Evolutionary conservation across 37 sponge, comb jelly and placozoan genomes (phyloP).

Genomic region (Mnemiopsis leidyi): DNA sequence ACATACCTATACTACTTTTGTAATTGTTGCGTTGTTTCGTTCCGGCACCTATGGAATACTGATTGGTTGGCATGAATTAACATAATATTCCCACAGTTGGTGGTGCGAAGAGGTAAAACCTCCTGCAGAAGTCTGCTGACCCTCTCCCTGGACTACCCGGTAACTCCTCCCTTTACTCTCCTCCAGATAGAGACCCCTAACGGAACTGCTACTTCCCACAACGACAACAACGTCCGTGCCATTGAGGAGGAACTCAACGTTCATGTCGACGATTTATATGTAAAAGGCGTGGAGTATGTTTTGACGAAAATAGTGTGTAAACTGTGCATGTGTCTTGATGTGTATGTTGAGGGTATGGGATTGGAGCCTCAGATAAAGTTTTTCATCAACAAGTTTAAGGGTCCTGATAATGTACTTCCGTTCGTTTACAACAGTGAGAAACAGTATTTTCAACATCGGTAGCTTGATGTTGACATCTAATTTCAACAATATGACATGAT

Average conservation of each 20-base stretch:
- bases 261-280: neutral
- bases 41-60: neutral
- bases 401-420: slow-evolving; percentile 38
- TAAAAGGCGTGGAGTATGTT: neutral
- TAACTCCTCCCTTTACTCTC: slow-evolving; percentile 43
- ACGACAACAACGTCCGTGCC: slow-evolving; percentile 34
- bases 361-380: slow-evolving; percentile 64
- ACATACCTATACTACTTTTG: too few relatives aligned
- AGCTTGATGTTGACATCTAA: too few relatives aligned
- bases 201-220: neutral
- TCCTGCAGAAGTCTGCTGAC: slow-evolving; percentile 5
- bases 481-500: too few relatives aligned
- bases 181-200: neutral
- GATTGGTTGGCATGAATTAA: neutral
- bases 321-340: slow-evolving; percentile 47
- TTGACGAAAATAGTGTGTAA: slow-evolving; percentile 18
- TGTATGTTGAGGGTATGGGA: slow-evolving; percentile 64
- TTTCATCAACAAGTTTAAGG: slow-evolving; percentile 59
- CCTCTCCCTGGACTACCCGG: slow-evolving; percentile 52
- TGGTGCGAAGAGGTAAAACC: slow-evolving; percentile 38
- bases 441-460: slow-evolving; percentile 42
- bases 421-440: slow-evolving; percentile 49
- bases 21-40: neutral
- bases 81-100: neutral
- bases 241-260: slow-evolving; percentile 61